A percentile compares a stretch with the other conserved stretches of the same genome.
phyloP scores from a whole-genome alignment of 1,140 invertebrate species.

The Ooceraea biroi region DNA sequence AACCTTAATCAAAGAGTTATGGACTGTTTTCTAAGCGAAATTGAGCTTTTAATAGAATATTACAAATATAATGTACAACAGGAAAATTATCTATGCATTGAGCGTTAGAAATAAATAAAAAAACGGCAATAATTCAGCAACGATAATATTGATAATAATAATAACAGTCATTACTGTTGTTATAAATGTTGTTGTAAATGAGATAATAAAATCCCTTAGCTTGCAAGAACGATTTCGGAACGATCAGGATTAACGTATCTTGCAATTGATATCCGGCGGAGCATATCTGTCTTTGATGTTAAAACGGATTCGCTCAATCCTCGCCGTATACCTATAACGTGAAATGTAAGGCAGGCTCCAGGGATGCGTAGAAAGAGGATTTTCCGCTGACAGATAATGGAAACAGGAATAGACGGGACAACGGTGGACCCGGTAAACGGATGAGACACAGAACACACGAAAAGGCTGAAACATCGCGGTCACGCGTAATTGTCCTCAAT shows the following conservation, averaged over 20 bases:
- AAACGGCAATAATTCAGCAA: not conserved
- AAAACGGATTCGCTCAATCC: constrained; percentile 36
- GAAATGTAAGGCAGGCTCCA: constrained; percentile 22
- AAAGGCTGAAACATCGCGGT: not conserved
- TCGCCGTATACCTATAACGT: not conserved
- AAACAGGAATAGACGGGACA: not conserved
- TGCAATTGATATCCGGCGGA: constrained; percentile 37
- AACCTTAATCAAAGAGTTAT: not conserved
- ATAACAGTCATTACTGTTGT: too few species aligned
- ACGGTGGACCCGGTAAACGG: not conserved
- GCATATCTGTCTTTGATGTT: constrained; percentile 45
- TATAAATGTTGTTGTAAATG: too few species aligned
- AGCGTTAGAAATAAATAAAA: not conserved
- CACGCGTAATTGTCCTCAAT: constrained; percentile 40
- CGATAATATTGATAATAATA: not conserved
- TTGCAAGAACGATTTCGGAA: constrained; percentile 24
- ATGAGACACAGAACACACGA: not conserved
- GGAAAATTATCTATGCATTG: not conserved
- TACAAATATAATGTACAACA: not conserved
- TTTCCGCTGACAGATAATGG: constrained; percentile 30
- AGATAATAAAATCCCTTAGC: not conserved
- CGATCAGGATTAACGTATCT: constrained; percentile 1
- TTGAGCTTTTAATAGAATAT: not conserved
- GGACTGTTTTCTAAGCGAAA: not conserved
- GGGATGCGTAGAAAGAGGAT: constrained; percentile 21